phyloP scores from a whole-genome alignment of 2,797 vertebrate genomes.

The Rhadinocentrus ornatus region DNA sequence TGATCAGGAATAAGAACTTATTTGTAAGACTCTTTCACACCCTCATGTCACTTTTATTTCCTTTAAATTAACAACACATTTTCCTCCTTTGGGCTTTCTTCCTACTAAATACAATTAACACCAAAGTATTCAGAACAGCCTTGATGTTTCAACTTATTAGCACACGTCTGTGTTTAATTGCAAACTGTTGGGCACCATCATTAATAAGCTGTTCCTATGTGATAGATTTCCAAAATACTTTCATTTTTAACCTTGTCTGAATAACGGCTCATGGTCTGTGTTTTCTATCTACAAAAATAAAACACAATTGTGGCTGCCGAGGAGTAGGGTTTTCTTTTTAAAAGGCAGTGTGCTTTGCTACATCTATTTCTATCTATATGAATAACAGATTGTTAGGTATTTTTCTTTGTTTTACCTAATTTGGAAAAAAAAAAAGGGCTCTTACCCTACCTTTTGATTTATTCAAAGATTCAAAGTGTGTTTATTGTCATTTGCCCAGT shows the following conservation, averaged over 20 bases:
- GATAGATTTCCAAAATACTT: constrained; percentile 22
- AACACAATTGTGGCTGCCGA: too few relatives aligned
- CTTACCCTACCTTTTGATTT: not conserved
- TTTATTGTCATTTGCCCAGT: too few relatives aligned
- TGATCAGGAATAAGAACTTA: constrained; percentile 23
- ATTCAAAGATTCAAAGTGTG: too few relatives aligned
- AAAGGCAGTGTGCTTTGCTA: too few relatives aligned
- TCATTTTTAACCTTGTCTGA: constrained; percentile 58
- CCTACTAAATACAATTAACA: constrained; percentile 54
- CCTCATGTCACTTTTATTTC: constrained; percentile 27
- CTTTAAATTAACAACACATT: constrained; percentile 47
- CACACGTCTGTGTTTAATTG: constrained; percentile 56
- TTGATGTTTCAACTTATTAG: constrained; percentile 37
- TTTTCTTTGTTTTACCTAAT: not conserved
- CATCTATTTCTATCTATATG: too few relatives aligned
- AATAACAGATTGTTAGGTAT: too few relatives aligned
- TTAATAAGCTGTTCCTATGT: constrained; percentile 43
- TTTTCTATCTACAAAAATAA: not conserved
- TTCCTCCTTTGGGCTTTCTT: constrained; percentile 13
- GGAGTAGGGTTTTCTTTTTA: not conserved
- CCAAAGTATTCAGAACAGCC: constrained; percentile 41
- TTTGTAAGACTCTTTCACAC: constrained; percentile 22
- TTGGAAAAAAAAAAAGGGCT: not conserved
- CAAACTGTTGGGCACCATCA: constrained; percentile 29
- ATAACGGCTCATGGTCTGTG: not conserved